Evolutionary conservation across 2,797 vertebrate species (phyloP).

Genomic region (Eremophila alpestris): DNA sequence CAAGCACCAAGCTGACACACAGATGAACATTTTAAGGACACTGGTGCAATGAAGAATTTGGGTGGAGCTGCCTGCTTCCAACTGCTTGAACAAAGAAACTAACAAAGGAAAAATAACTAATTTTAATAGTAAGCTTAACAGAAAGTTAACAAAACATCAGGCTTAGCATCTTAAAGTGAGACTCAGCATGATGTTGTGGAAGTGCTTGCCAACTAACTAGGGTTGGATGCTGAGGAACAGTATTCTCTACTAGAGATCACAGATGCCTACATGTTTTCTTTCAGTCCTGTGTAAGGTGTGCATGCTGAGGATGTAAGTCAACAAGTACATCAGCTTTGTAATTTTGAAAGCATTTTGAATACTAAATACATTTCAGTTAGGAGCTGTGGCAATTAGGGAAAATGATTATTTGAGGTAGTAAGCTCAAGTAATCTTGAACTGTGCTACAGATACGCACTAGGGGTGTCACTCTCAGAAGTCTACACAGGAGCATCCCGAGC

Average conservation of each 20-base stretch:
- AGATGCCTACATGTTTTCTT: background rate
- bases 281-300: background rate
- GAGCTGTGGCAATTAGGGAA: background rate
- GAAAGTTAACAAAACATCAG: background rate
- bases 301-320: background rate
- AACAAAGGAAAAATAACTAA: background rate
- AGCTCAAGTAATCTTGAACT: background rate
- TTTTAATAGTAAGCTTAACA: background rate
- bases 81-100: conserved; percentile 9
- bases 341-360: background rate
- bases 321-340: background rate
- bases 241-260: background rate
- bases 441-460: background rate
- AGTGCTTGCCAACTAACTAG: background rate
- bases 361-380: background rate
- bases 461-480: background rate
- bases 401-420: background rate
- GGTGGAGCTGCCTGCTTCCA: conserved; percentile 20
- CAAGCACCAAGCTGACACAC: background rate
- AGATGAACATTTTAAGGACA: background rate
- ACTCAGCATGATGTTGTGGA: background rate
- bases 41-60: background rate
- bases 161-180: background rate
- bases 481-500: background rate
- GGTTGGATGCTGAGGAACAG: background rate